A percentile compares a stretch with the other conserved stretches of the same genome.
Evolutionary conservation across 2,797 vertebrate species (phyloP).

Genomic region (Bradypus variegatus): DNA sequence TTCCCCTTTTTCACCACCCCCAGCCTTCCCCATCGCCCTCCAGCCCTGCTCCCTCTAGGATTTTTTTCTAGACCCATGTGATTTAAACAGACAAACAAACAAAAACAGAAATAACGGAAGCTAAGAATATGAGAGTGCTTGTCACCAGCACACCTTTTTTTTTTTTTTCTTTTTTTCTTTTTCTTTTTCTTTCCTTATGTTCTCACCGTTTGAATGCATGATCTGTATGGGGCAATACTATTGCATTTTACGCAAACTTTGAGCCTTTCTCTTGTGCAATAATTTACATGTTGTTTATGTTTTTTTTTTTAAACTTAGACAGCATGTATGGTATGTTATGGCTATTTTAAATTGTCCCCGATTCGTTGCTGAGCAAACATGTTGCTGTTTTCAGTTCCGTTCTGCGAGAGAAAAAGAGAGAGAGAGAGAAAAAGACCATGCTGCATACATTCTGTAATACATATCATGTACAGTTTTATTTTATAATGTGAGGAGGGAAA

Average conservation of each 20-base stretch:
- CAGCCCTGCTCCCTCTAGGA: constrained; percentile 80
- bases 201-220: constrained; percentile 99
- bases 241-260: constrained; percentile 99
- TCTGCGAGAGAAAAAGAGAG: constrained; percentile 75
- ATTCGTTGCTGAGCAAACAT: constrained; percentile 98
- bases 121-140: constrained; percentile 90
- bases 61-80: constrained; percentile 89
- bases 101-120: constrained; percentile 82
- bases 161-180: constrained; percentile 33
- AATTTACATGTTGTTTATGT: constrained; percentile 99
- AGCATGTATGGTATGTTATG: constrained; percentile 99
- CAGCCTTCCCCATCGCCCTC: constrained; percentile 40
- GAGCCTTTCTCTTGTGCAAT: constrained; percentile 99
- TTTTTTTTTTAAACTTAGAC: constrained; percentile 86
- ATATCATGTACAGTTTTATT: constrained; percentile 99
- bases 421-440: constrained; percentile 80
- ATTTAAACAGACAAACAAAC: constrained; percentile 68
- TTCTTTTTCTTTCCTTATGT: constrained; percentile 72
- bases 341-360: constrained; percentile 98
- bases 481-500: constrained; percentile 89
- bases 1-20: constrained; percentile 56
- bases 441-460: constrained; percentile 98
- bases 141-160: constrained; percentile 91
- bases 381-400: constrained; percentile 94
- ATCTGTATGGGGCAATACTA: constrained; percentile 99